These are phyloP conservation scores for Mythimna lalbum DNA, from an alignment of 2,888 invertebrate species.

Conservation along the genomic window DNA sequence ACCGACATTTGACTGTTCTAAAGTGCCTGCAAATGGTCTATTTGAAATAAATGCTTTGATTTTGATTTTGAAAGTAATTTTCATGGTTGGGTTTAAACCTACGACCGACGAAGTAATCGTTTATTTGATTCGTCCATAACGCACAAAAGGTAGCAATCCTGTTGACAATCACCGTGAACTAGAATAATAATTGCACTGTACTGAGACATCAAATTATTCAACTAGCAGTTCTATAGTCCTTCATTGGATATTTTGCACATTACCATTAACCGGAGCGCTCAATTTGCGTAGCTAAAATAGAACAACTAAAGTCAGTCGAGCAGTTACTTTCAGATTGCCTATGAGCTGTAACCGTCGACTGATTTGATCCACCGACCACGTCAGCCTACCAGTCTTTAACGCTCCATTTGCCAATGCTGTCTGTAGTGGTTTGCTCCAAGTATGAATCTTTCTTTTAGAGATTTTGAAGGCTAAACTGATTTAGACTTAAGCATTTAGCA, in stretches of 20 bases:
- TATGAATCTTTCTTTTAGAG: not conserved
- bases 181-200: not conserved
- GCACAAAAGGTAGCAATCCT: not conserved
- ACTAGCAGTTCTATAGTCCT: not conserved
- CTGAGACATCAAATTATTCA: not conserved
- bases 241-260: not conserved
- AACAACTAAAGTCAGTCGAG: not conserved
- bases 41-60: too few species aligned
- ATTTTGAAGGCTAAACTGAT: not conserved
- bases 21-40: too few species aligned
- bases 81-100: too few species aligned
- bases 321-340: not conserved
- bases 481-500: not conserved
- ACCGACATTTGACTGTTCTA: too few species aligned
- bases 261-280: not conserved
- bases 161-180: not conserved
- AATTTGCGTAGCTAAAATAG: not conserved
- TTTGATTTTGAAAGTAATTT: too few species aligned
- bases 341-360: not conserved
- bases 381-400: not conserved
- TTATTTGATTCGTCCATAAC: not conserved
- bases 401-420: not conserved
- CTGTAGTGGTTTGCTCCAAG: not conserved
- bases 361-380: not conserved
- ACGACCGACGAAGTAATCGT: not conserved